A percentile compares a stretch with the other conserved stretches of the same genome.
Conservation (phyloP, 2,888 invertebrate genomes). For the Spodoptera picta region DNA sequence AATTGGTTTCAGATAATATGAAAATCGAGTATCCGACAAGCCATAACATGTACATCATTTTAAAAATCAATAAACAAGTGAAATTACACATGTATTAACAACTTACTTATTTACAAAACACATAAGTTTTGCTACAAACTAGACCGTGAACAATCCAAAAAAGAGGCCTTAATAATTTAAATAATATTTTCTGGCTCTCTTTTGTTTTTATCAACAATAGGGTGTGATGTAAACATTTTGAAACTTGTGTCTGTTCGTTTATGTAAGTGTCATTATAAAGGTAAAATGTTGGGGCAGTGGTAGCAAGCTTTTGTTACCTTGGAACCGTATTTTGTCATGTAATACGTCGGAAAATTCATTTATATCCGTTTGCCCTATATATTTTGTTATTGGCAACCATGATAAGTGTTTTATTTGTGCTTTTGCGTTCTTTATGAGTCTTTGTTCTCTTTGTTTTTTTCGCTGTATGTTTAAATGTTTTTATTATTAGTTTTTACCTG, state of each 20-base stretch:
- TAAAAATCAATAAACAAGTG: neutral
- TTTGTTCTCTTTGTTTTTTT: neutral
- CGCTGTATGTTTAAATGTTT: neutral
- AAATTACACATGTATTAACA: too few relatives aligned
- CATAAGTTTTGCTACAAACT: constrained; percentile 26
- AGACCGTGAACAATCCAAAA: constrained; percentile 45
- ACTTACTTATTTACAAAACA: too few relatives aligned
- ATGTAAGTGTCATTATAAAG: constrained; percentile 43
- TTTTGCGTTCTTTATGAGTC: neutral
- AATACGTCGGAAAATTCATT: constrained; percentile 43
- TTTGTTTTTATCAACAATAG: constrained; percentile 54
- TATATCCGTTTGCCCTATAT: constrained; percentile 1
- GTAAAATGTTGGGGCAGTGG: constrained; percentile 44
- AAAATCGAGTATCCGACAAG: too few relatives aligned
- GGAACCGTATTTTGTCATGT: constrained; percentile 37
- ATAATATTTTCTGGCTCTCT: constrained; percentile 11
- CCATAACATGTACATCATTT: neutral
- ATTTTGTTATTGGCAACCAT: constrained; percentile 23
- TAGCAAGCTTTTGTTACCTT: constrained; percentile 33
- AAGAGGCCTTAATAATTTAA: constrained; percentile 41
- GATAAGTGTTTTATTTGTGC: constrained; percentile 17
- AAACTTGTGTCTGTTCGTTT: constrained; percentile 37
- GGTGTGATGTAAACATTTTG: constrained; percentile 49
- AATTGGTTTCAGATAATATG: too few relatives aligned
- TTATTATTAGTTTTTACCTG: too few relatives aligned